Conservation (phyloP, 2,888 invertebrate genomes). For the Plusia festucae region DNA sequence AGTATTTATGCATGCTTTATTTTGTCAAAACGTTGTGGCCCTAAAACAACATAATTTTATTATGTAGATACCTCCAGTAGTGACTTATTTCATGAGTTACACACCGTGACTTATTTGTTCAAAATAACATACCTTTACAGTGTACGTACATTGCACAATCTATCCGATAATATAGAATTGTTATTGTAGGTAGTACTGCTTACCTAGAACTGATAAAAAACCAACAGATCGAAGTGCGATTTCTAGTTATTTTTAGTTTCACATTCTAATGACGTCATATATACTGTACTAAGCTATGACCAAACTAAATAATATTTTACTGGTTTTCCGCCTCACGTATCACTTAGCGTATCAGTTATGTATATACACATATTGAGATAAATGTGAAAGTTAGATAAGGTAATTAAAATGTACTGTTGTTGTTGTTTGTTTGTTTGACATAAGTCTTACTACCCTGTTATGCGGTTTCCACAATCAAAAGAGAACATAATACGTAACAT, state of each 20-base stretch:
- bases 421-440: slow-evolving; percentile 41
- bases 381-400: slow-evolving; percentile 35
- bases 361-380: slow-evolving; percentile 35
- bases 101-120: slow-evolving; percentile 17
- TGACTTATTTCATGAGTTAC: slow-evolving; percentile 6
- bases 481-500: slow-evolving; percentile 21
- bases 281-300: slow-evolving; percentile 40
- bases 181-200: slow-evolving; percentile 37
- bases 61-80: not conserved
- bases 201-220: slow-evolving; percentile 68
- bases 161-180: slow-evolving; percentile 36
- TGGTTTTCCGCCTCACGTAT: slow-evolving; percentile 35
- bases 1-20: too few species aligned
- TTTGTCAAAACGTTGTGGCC: not conserved
- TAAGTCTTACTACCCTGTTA: slow-evolving; percentile 24
- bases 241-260: slow-evolving; percentile 66
- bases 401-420: slow-evolving; percentile 40
- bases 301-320: slow-evolving; percentile 34
- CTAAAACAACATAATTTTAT: not conserved
- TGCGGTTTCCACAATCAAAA: slow-evolving; percentile 35
- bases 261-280: slow-evolving; percentile 67
- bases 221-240: slow-evolving; percentile 59
- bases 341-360: slow-evolving; percentile 29
- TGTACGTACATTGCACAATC: too few species aligned
- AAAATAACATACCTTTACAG: slow-evolving; percentile 37